Conservation (phyloP, 2,797 vertebrate genomes). For the Danio choprae region DNA sequence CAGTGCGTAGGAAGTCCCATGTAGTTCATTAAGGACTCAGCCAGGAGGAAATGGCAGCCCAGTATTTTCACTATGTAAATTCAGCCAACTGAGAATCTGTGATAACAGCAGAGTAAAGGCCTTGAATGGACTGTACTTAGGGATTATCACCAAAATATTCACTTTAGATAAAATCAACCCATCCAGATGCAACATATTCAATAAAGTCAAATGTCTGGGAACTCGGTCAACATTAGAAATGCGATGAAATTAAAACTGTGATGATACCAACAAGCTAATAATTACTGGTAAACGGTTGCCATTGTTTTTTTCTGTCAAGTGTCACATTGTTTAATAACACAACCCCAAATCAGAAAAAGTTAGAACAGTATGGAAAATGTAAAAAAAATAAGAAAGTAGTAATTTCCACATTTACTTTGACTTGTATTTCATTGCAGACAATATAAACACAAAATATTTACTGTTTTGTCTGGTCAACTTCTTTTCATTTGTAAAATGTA, state of each 20-base stretch:
- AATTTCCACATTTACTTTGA: no score
- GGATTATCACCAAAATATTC: neutral
- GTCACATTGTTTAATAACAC: no score
- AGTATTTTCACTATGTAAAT: constrained; percentile 35
- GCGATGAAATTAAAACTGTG: neutral
- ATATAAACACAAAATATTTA: no score
- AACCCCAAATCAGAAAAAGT: no score
- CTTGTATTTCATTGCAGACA: no score
- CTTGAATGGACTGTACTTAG: neutral
- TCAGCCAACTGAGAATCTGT: constrained; percentile 11
- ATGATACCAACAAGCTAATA: neutral
- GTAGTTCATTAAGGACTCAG: constrained; percentile 6
- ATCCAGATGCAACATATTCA: neutral
- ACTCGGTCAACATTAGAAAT: neutral
- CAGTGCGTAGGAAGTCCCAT: neutral
- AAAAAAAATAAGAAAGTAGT: no score
- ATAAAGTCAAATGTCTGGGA: neutral
- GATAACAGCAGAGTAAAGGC: constrained; percentile 23
- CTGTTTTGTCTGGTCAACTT: no score
- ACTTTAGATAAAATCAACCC: constrained; percentile 7
- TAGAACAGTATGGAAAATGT: no score
- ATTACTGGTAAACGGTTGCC: neutral
- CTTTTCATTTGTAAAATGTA: no score
- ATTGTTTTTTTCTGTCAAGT: no score
- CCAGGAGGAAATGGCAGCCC: neutral